These are phyloP conservation scores for Microtus montanus DNA, from an alignment of 2,113 vertebrate genomes.

Conservation along the genomic window DNA sequence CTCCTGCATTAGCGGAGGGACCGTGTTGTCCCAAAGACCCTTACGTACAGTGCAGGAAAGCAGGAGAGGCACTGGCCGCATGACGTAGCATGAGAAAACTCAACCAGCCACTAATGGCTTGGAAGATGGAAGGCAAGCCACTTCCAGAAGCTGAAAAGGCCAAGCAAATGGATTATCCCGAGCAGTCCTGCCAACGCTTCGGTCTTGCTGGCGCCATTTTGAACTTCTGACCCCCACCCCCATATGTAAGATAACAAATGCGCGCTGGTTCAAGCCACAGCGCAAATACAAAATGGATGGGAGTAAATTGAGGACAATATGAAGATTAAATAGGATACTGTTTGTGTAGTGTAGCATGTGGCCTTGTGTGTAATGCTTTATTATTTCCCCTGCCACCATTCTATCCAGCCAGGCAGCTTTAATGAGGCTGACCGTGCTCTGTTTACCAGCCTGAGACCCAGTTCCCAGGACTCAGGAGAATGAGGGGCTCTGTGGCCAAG, in stretches of 20 bases:
- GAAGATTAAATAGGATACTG: neutral
- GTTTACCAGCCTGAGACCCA: neutral
- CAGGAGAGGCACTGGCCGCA: neutral
- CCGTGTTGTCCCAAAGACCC: neutral
- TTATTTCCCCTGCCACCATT: too few relatives aligned
- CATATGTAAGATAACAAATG: neutral
- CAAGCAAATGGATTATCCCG: neutral
- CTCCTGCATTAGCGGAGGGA: neutral
- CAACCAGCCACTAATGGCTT: neutral
- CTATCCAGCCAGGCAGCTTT: neutral
- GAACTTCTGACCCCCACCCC: neutral
- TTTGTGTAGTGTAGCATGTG: too few relatives aligned
- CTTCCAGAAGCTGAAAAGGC: neutral
- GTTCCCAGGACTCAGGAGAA: neutral
- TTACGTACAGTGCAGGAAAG: neutral
- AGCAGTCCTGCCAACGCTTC: neutral
- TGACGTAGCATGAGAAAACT: neutral
- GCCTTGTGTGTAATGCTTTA: neutral
- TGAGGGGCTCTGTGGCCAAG: accelerated
- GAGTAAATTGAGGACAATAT: neutral
- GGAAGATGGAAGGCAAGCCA: neutral
- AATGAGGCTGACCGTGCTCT: neutral
- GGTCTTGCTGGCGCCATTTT: neutral
- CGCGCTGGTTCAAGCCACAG: neutral
- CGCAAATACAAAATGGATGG: neutral